Percentiles rank a stretch among this genome's conserved stretches.
Evolutionary conservation across 2,888 invertebrate genomes (phyloP).

Genomic region (Cryptus armator): DNA sequence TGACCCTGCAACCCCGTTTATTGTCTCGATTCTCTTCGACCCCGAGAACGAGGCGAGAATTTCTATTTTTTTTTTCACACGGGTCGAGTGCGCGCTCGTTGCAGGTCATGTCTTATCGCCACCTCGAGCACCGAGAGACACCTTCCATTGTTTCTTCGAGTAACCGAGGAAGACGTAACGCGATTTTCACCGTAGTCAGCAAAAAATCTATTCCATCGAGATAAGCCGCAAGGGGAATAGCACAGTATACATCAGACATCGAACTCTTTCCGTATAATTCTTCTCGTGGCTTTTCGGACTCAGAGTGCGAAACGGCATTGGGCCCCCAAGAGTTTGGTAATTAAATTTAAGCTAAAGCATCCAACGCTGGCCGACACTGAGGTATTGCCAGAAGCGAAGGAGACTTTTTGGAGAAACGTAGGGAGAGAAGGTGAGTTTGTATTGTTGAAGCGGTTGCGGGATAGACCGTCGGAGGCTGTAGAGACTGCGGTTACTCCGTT

Average conservation of each 20-base stretch:
- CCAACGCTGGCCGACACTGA: slow-evolving; percentile 50
- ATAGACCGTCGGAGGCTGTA: not conserved
- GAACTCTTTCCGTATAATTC: not conserved
- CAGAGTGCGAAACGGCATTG: no score
- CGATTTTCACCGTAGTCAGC: slow-evolving; percentile 24
- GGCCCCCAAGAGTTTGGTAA: slow-evolving; percentile 66
- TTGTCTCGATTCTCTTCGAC: not conserved
- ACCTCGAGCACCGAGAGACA: not conserved
- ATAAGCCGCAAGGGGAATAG: not conserved
- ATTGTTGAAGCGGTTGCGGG: slow-evolving; percentile 38
- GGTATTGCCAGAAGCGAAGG: slow-evolving; percentile 26
- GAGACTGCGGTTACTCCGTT: slow-evolving; percentile 39
- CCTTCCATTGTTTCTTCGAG: not conserved
- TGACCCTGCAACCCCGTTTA: slow-evolving; percentile 1
- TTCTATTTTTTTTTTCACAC: not conserved
- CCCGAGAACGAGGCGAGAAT: not conserved
- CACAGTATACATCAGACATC: not conserved
- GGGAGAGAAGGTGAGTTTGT: slow-evolving; percentile 47
- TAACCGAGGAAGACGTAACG: not conserved
- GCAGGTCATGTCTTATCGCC: slow-evolving; percentile 57
- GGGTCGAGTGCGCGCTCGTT: slow-evolving; percentile 28
- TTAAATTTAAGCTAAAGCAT: slow-evolving; percentile 74
- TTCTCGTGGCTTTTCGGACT: not conserved
- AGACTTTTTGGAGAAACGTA: not conserved
- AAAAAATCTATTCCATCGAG: slow-evolving; percentile 19